A percentile compares a stretch with the other conserved stretches of the same genome.
phyloP scores from a whole-genome alignment of 2,113 vertebrate genomes.

The Eidolon helvum region DNA sequence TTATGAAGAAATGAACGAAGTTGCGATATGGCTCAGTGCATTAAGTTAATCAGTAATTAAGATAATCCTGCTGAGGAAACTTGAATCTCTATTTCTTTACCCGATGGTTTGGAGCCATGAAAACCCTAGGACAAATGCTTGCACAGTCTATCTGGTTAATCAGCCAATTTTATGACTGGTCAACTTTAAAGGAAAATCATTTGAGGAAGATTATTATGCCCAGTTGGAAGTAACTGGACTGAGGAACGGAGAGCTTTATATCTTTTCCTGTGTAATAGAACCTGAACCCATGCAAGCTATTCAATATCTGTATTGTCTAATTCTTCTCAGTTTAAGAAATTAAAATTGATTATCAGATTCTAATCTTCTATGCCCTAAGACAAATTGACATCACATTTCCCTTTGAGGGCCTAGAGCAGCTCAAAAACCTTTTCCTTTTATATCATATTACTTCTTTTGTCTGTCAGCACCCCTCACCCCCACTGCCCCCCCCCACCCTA shows the following conservation, averaged over 20 bases:
- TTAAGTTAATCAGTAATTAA: constrained; percentile 58
- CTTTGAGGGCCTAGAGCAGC: background rate
- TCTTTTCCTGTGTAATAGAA: background rate
- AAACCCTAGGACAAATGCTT: constrained; percentile 38
- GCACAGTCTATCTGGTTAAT: constrained; percentile 60
- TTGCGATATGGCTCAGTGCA: constrained; percentile 45
- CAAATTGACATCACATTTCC: background rate
- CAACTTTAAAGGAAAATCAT: constrained; percentile 65
- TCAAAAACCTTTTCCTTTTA: background rate
- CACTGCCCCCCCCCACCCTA: too few species aligned
- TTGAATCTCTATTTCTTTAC: constrained; percentile 46
- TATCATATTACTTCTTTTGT: background rate
- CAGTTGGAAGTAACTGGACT: constrained; percentile 47
- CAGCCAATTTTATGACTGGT: constrained; percentile 49
- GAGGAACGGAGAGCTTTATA: background rate
- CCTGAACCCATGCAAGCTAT: background rate
- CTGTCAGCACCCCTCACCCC: accelerated
- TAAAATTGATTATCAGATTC: background rate
- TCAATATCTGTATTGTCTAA: background rate
- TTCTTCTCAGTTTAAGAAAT: constrained; percentile 11
- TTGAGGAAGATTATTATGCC: constrained; percentile 56
- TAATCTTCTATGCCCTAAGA: background rate
- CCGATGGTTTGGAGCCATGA: constrained; percentile 26
- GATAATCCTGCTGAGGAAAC: constrained; percentile 25
- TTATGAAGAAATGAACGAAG: constrained; percentile 56